Conservation (phyloP, 1,140 invertebrate genomes). For the Papilio dardanus region DNA sequence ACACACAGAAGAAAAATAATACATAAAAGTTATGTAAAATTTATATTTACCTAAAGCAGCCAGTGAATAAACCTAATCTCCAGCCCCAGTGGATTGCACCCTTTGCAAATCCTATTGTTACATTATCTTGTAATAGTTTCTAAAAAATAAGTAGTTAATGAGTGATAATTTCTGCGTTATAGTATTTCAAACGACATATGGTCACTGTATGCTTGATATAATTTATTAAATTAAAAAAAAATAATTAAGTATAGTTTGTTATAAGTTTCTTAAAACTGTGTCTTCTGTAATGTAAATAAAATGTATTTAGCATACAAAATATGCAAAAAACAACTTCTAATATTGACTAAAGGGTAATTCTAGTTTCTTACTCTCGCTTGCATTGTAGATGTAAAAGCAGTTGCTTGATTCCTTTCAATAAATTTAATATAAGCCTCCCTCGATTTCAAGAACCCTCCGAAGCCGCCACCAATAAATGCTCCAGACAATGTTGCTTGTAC, state of each 20-base stretch:
- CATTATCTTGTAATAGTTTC: slow-evolving; percentile 86
- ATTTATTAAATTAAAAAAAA: no score
- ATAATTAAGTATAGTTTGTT: no score
- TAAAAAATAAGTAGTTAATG: slow-evolving; percentile 66
- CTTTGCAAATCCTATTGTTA: slow-evolving; percentile 85
- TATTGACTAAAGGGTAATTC: not conserved
- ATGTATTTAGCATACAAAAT: no score
- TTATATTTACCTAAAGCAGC: slow-evolving; percentile 83
- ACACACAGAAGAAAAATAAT: not conserved
- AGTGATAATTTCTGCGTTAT: no score
- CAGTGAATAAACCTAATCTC: slow-evolving; percentile 85
- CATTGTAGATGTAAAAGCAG: slow-evolving; percentile 85
- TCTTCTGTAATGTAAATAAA: no score
- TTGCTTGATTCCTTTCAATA: slow-evolving; percentile 88
- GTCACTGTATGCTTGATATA: no score
- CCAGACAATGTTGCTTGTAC: slow-evolving; percentile 83
- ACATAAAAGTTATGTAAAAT: not conserved
- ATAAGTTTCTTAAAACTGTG: no score
- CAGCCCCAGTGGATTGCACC: slow-evolving; percentile 87
- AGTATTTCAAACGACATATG: not conserved
- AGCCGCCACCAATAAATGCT: slow-evolving; percentile 83
- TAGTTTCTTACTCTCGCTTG: slow-evolving; percentile 85
- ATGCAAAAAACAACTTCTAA: no score
- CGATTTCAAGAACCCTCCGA: slow-evolving; percentile 85
- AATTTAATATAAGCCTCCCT: slow-evolving; percentile 85